phyloP scores from a whole-genome alignment of 2,888 invertebrate species.

The Watsonalla cultraria region DNA sequence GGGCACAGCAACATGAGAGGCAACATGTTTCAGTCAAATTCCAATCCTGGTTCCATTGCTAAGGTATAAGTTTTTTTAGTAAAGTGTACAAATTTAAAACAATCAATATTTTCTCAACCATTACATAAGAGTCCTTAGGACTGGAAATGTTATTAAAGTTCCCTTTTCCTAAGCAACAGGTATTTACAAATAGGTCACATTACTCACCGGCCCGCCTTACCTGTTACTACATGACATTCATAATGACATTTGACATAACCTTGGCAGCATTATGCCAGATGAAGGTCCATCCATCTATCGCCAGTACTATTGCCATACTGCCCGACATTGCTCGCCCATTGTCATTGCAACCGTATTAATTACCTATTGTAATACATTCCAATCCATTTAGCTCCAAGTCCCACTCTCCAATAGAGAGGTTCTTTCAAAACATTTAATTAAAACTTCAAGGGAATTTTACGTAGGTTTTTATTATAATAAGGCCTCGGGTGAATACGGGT shows the following conservation, averaged over 20 bases:
- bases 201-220: background rate
- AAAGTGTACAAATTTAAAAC: no score
- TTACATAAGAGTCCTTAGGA: no score
- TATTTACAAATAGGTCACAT: background rate
- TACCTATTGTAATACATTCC: constrained; percentile 21
- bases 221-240: constrained; percentile 3
- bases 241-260: constrained; percentile 50
- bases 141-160: background rate
- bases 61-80: no score
- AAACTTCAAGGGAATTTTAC: constrained; percentile 31
- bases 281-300: constrained; percentile 40
- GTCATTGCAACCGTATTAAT: constrained; percentile 30
- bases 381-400: constrained; percentile 4
- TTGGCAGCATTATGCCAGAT: constrained; percentile 28
- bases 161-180: background rate
- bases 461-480: constrained; percentile 3
- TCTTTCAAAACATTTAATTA: constrained; percentile 33
- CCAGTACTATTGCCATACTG: constrained; percentile 38
- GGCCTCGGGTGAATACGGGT: constrained; percentile 9
- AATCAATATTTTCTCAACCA: no score
- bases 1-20: no score
- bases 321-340: constrained; percentile 37
- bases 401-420: background rate
- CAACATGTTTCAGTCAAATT: no score
- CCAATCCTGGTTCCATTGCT: no score